phyloP scores from a whole-genome alignment of 1,140 invertebrate species.

The Dendroctonus valens region DNA sequence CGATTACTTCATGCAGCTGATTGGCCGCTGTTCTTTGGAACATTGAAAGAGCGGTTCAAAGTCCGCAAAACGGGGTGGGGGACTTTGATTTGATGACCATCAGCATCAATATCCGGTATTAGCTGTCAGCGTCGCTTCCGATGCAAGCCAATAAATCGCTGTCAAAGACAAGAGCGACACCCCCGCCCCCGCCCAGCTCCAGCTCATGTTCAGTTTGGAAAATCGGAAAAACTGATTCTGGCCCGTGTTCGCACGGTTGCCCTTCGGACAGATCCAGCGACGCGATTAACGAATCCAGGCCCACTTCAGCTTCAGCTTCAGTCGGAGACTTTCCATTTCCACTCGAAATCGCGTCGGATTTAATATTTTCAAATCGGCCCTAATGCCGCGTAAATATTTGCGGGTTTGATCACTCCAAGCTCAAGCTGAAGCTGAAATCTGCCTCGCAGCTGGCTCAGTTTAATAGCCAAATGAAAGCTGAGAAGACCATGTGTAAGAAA shows the following conservation, averaged over 20 bases:
- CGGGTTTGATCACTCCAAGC: no score
- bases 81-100: not conserved
- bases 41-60: not conserved
- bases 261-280: conserved; percentile 35
- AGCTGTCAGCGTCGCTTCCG: conserved; percentile 16
- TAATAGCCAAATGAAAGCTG: no score
- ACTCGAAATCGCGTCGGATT: conserved; percentile 13
- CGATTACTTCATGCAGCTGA: no score
- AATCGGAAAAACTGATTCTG: conserved; percentile 35
- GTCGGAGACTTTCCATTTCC: conserved; percentile 15
- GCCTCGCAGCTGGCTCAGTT: no score
- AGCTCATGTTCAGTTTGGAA: conserved; percentile 22
- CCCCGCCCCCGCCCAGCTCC: conserved; percentile 2
- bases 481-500: no score
- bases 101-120: conserved; percentile 27
- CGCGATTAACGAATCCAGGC: conserved; percentile 35
- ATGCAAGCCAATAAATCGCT: conserved; percentile 29
- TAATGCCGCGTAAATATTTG: no score
- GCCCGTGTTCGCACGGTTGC: conserved; percentile 30
- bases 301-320: conserved; percentile 19
- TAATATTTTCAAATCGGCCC: not conserved
- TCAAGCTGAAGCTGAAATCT: no score
- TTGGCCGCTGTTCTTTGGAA: no score
- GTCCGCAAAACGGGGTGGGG: not conserved
- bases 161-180: conserved; percentile 24